These are phyloP conservation scores for Belgica antarctica DNA, from an alignment of 2,888 invertebrate genomes.

Conservation along the genomic window DNA sequence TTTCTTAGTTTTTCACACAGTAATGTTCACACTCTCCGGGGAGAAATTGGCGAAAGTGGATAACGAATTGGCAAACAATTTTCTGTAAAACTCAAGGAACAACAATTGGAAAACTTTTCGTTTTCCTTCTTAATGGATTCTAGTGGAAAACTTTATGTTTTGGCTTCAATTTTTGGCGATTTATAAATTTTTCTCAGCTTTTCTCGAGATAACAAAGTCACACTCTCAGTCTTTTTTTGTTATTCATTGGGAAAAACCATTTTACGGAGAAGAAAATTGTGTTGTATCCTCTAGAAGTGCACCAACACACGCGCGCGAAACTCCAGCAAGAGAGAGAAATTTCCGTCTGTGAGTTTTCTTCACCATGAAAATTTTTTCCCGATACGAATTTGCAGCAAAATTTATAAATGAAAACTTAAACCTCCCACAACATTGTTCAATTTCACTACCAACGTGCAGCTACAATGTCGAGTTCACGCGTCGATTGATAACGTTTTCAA, in stretches of 20 bases:
- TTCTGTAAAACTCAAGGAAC: not conserved
- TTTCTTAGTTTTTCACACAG: not conserved
- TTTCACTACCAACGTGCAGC: constrained; percentile 35
- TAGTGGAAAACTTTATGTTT: constrained; percentile 16
- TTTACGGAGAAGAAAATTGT: constrained; percentile 13
- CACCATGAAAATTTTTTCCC: not conserved
- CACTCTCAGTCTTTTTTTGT: constrained; percentile 39
- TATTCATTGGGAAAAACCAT: constrained; percentile 36
- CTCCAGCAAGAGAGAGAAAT: constrained; percentile 7
- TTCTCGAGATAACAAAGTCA: constrained; percentile 25
- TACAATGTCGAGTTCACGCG: not conserved
- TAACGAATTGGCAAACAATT: constrained; percentile 20
- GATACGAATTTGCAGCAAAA: constrained; percentile 27
- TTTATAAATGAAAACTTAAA: constrained; percentile 39
- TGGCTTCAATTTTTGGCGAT: constrained; percentile 25
- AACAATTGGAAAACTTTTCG: constrained; percentile 30
- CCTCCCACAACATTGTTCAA: not conserved
- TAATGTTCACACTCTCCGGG: not conserved
- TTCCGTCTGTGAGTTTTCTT: not conserved
- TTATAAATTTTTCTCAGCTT: constrained; percentile 20
- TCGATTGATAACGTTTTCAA: constrained; percentile 19
- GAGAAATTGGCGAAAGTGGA: not conserved
- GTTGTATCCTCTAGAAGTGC: no score
- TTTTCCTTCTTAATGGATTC: not conserved
- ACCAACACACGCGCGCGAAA: constrained; percentile 32